Evolutionary conservation across 2,113 vertebrate species (phyloP).

Genomic region (Cheirogaleus medius): DNA sequence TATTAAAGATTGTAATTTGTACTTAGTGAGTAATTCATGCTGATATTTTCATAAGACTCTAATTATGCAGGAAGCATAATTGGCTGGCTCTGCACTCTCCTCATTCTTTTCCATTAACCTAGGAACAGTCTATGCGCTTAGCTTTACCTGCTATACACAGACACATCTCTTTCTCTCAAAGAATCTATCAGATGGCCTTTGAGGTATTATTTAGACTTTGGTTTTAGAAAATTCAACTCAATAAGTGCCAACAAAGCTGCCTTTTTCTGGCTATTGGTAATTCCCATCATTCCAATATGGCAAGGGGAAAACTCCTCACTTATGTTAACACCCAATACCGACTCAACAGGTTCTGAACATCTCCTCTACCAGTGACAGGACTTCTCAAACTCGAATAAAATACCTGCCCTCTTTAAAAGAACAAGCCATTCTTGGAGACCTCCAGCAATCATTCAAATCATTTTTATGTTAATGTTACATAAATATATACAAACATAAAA

Average conservation of each 20-base stretch:
- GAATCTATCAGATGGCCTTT: not conserved
- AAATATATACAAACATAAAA: slow-evolving; percentile 3
- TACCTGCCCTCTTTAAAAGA: not conserved
- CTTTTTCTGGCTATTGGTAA: not conserved
- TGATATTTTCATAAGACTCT: slow-evolving; percentile 47
- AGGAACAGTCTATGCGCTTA: not conserved
- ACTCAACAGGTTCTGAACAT: not conserved
- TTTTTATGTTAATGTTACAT: not conserved
- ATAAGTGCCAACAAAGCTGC: not conserved
- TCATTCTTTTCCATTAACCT: not conserved
- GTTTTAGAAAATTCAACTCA: not conserved
- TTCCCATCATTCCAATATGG: not conserved
- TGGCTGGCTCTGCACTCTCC: not conserved
- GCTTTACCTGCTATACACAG: not conserved
- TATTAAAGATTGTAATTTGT: slow-evolving; percentile 18
- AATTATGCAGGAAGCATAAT: not conserved
- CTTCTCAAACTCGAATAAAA: not conserved
- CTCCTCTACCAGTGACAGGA: not conserved
- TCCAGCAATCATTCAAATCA: not conserved
- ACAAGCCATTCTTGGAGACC: not conserved
- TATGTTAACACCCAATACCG: not conserved
- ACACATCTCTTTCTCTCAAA: not conserved
- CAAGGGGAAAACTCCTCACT: not conserved
- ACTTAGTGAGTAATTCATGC: slow-evolving; percentile 21
- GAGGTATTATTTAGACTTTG: not conserved